These are phyloP conservation scores for Diaprepes abbreviatus DNA, from an alignment of 2,888 invertebrate species.

Conservation along the genomic window DNA sequence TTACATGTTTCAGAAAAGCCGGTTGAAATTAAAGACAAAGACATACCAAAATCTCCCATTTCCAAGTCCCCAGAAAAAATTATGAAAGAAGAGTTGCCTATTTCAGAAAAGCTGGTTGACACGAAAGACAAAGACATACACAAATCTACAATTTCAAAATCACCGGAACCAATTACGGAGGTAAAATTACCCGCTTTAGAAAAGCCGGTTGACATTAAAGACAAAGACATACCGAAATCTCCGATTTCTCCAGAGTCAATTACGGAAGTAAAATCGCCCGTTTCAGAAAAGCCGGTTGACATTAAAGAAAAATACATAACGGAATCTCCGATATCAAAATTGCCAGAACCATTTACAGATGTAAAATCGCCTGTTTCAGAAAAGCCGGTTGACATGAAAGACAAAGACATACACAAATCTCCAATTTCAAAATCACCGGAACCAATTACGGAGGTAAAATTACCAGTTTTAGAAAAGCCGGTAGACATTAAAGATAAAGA, in stretches of 20 bases:
- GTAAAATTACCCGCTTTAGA: not conserved
- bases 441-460: too few relatives aligned
- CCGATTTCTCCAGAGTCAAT: too few relatives aligned
- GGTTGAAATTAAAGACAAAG: not conserved
- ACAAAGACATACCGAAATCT: too few relatives aligned
- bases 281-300: not conserved
- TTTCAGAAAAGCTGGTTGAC: not conserved
- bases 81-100: not conserved
- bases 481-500: too few relatives aligned
- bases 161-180: not conserved
- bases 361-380: too few relatives aligned
- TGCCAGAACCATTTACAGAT: too few relatives aligned
- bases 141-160: slow-evolving; percentile 11
- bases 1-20: not conserved
- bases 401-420: not conserved
- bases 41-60: not conserved
- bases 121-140: not conserved
- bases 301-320: too few relatives aligned
- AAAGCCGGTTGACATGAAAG: not conserved
- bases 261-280: not conserved
- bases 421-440: slow-evolving; percentile 22
- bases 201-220: not conserved
- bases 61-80: not conserved
- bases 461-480: too few relatives aligned
- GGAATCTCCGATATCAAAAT: too few relatives aligned